phyloP scores from a whole-genome alignment of 2,888 invertebrate genomes.

The Tiphia femorata region DNA sequence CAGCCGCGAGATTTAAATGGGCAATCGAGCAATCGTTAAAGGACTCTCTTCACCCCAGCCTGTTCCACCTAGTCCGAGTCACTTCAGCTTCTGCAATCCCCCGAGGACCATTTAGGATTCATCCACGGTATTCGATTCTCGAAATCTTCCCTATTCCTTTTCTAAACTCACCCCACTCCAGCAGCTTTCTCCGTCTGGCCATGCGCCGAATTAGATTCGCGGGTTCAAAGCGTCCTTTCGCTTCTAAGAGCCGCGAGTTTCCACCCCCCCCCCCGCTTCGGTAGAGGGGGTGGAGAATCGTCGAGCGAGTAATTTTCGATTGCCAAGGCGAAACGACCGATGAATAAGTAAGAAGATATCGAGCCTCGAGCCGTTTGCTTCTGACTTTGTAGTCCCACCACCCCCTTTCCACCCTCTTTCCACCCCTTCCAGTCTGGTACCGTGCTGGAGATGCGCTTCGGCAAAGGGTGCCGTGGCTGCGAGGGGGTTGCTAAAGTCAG shows the following conservation, averaged over 20 bases:
- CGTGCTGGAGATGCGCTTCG: slow-evolving; percentile 17
- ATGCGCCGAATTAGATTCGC: slow-evolving; percentile 37
- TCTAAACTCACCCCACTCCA: slow-evolving; percentile 15
- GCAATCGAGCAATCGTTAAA: too few relatives aligned
- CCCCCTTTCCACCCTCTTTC: slow-evolving; percentile 19
- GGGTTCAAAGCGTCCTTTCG: slow-evolving; percentile 37
- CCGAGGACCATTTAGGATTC: too few relatives aligned
- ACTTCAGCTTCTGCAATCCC: too few relatives aligned
- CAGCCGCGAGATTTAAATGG: too few relatives aligned
- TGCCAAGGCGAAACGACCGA: slow-evolving; percentile 58
- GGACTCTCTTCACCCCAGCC: too few relatives aligned
- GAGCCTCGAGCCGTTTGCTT: slow-evolving; percentile 61
- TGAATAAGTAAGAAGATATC: slow-evolving; percentile 68
- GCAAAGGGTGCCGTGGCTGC: slow-evolving; percentile 18
- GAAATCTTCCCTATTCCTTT: slow-evolving; percentile 13
- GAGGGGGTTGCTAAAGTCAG: slow-evolving; percentile 8
- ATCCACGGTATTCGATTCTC: too few relatives aligned
- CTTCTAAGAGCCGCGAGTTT: slow-evolving; percentile 14
- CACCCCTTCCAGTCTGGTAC: slow-evolving; percentile 27
- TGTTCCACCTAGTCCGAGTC: too few relatives aligned
- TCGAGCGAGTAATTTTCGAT: slow-evolving; percentile 52
- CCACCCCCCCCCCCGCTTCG: slow-evolving; percentile 10
- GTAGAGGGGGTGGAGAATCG: not conserved
- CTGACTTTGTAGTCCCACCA: slow-evolving; percentile 58
- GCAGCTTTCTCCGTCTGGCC: slow-evolving; percentile 4